These are phyloP conservation scores for Caenorhabditis sp. DNA, from an alignment of 2,888 invertebrate species.

Conservation along the genomic window DNA sequence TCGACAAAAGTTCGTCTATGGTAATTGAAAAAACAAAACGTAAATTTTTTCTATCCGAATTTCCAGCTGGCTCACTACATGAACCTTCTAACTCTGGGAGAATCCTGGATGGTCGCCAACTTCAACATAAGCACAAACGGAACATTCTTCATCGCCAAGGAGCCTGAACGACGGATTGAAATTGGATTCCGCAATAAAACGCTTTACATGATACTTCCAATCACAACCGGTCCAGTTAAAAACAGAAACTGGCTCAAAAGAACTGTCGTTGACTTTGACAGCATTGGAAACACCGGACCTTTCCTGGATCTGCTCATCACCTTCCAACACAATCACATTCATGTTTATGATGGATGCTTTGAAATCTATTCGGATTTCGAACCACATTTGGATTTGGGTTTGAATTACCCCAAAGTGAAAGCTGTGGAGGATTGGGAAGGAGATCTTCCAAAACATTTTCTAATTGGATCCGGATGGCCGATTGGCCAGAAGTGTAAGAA, in stretches of 20 bases:
- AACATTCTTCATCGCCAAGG: slow-evolving; percentile 38
- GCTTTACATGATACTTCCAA: slow-evolving; percentile 28
- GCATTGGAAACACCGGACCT: slow-evolving; percentile 50
- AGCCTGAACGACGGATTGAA: slow-evolving; percentile 22
- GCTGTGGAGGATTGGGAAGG: slow-evolving; percentile 39
- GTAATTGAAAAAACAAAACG: slow-evolving; percentile 3
- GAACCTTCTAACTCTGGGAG: slow-evolving; percentile 48
- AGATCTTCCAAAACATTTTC: slow-evolving; percentile 22
- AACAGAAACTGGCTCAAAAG: slow-evolving; percentile 30
- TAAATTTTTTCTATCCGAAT: not conserved
- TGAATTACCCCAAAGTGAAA: slow-evolving; percentile 27
- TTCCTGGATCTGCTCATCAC: slow-evolving; percentile 60
- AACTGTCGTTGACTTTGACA: slow-evolving; percentile 37
- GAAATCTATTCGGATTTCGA: slow-evolving; percentile 62
- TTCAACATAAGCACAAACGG: slow-evolving; percentile 35
- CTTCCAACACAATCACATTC: slow-evolving; percentile 62
- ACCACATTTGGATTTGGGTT: slow-evolving; percentile 43
- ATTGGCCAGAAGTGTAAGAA: slow-evolving; percentile 56
- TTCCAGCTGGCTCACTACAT: slow-evolving; percentile 45
- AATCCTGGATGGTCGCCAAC: slow-evolving; percentile 37
- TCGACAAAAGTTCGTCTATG: slow-evolving; percentile 33
- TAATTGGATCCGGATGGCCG: slow-evolving; percentile 64
- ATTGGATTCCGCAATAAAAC: slow-evolving; percentile 39
- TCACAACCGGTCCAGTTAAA: not conserved
- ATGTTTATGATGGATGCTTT: slow-evolving; percentile 68